Evolutionary conservation across 2,888 invertebrate genomes (phyloP).

Genomic region (Zelleria hepariella): DNA sequence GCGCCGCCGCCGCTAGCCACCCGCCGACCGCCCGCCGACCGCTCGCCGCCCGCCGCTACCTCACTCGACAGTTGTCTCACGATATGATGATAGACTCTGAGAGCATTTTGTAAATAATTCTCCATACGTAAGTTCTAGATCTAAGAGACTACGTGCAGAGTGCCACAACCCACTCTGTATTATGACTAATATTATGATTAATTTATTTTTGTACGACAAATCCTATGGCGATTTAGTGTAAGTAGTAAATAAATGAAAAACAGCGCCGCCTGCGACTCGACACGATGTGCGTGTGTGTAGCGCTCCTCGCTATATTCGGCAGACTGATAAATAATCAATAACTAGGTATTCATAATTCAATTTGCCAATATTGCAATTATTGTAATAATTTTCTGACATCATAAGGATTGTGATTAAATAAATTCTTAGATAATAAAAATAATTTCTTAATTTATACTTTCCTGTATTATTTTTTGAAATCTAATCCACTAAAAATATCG

Average conservation of each 20-base stretch:
- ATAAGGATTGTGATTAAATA: too few relatives aligned
- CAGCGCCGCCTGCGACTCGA: background rate
- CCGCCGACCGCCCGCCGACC: background rate
- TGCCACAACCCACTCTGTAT: too few relatives aligned
- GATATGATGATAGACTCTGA: background rate
- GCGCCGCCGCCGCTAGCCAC: constrained; percentile 60
- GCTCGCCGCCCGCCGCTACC: background rate
- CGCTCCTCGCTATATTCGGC: background rate
- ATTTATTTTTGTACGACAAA: background rate
- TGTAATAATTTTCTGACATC: background rate
- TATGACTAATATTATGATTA: too few relatives aligned
- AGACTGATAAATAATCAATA: background rate
- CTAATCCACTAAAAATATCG: too few relatives aligned
- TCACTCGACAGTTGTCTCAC: background rate
- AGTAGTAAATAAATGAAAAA: background rate
- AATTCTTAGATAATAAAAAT: too few relatives aligned
- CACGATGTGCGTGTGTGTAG: background rate
- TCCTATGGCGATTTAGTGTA: background rate
- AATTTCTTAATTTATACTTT: too few relatives aligned
- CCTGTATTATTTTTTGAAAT: too few relatives aligned
- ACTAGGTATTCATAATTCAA: background rate
- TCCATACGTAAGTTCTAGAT: background rate
- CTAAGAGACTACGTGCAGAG: too few relatives aligned
- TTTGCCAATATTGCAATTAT: background rate
- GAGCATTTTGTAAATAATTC: background rate